Base-by-base conservation (phyloP, 2,888 invertebrate genomes). In the Tetragonisca angustula region DNA sequence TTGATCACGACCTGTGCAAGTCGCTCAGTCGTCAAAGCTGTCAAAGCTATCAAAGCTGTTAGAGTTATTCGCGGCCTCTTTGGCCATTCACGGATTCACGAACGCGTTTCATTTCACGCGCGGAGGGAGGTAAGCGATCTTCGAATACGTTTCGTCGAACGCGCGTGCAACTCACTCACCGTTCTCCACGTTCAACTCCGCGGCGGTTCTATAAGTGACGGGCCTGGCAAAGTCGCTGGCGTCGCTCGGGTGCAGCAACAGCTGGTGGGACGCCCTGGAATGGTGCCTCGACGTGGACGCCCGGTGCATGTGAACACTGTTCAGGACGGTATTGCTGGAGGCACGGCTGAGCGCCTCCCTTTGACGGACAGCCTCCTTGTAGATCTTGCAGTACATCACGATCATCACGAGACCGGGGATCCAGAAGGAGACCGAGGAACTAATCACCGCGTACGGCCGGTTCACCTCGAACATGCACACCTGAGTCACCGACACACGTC, bases 321-420 rank as follows among this genome's bases (percentile, higher is more conserved):
- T 98, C 79, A 98, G 94, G 78, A 98, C 96, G 81, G 97, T 97
- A 94, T 98, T 97, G 81, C 97, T 97, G 71, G 97, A 97, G 15
- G 98, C 98, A 82, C 98, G 95, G 67, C 97, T 97, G 67, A 98
- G 94, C 0, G 98, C 98, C 93, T 97, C 97, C 83, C 97, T 95
- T 93, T 98, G 98, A 74, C 97, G 95, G 21, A 98, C 96, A 2
- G 98, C 98, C 95, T 98, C 98, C 93, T 97, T 95, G 93, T 95
- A 95, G 94, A 98, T 98, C 92, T 97, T 96, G 95, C 96, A 98
- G 95, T 98, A 98, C 97, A 98, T 98, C 62, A 97, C 97, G 91
- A 98, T 96, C 98, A 98, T 98, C 59, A 98, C 98, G 77, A 98
- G 94, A 91, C 98, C 98, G 11, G 98, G 98, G 93, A 98, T 97